Base-by-base conservation (phyloP, 2,797 vertebrate species). In the Alauda arvensis region DNA sequence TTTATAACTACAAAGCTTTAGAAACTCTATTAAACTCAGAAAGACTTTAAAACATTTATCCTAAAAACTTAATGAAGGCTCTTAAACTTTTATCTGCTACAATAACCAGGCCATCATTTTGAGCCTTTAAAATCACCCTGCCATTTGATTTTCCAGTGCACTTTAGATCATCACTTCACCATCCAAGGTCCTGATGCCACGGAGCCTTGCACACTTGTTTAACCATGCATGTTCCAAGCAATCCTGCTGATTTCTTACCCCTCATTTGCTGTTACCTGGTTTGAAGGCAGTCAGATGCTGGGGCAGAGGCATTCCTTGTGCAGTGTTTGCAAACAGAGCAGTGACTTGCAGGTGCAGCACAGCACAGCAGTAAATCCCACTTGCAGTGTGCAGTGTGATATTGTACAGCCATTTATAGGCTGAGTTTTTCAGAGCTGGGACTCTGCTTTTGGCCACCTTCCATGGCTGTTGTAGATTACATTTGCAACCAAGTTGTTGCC, bases 401-500 rank as follows among this genome's bases (percentile, higher is more conserved):
- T 59, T 46, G 14, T 75, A 69, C 87, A 52, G 79, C 92, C 93
- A 88, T 95, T 94, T 93, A 94, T 92, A 95, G 94, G 51, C 88
- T 43, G 79, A 60, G 70, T 57, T 93, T 93, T 92, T 46, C 69
- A 89, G 75, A 88, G 82, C 92, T 87, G 60, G 67, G 77, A 56
- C 86, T 91, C 79, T 85, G 56, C 77, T 93, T 87, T 95, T 84
- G 81, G 85, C 78, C 81, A 56, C 33, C 55, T 83, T 92, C 68
- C 89, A 71, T 68, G 66, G 81, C 75, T 88, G 51, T 91, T 84
- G 91, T 18, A 88, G 85, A 79, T 82, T 77, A 89, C 81, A 55
- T 88, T 77, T 75, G 78, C 91, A 66, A 77, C 77, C 78, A 59
- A 55, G 37, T 48, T 89, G 78, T 89, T 93, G 92, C 89, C 93